Conservation (phyloP, 2,797 vertebrate species). For the Megaceryle alcyon region DNA sequence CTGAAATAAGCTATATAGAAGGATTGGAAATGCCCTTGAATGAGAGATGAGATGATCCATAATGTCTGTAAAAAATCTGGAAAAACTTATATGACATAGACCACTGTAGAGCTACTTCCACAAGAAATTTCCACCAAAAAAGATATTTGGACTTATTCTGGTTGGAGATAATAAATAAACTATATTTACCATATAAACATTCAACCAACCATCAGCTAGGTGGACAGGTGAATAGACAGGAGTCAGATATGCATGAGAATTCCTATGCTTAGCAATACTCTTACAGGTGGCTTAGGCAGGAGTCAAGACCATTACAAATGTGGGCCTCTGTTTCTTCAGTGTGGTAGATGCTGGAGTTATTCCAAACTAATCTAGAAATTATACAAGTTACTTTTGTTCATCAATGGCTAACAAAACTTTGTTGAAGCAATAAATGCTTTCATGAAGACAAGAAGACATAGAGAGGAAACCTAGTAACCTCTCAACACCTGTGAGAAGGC, state of each 20-base stretch:
- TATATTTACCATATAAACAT: background rate
- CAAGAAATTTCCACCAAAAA: background rate
- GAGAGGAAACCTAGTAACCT: background rate
- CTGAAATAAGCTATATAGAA: background rate
- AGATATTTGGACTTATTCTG: background rate
- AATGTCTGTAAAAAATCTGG: background rate
- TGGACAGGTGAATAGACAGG: background rate
- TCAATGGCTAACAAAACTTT: background rate
- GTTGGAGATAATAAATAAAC: background rate
- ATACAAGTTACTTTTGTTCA: background rate
- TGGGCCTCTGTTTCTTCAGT: background rate
- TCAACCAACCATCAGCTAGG: background rate
- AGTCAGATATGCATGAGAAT: background rate
- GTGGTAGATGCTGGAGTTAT: background rate
- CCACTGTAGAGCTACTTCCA: background rate
- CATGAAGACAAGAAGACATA: background rate
- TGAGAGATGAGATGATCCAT: background rate
- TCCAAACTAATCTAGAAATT: background rate
- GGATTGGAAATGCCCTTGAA: background rate
- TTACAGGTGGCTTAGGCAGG: background rate
- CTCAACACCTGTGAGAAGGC: background rate
- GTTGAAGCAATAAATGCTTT: background rate
- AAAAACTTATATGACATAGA: background rate
- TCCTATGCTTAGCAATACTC: background rate
- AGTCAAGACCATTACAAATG: background rate